Evolutionary conservation across 2,888 invertebrate genomes (phyloP), one percentile per base, ranked within the genome.

Genomic region (Thereva nobilitata): DNA sequence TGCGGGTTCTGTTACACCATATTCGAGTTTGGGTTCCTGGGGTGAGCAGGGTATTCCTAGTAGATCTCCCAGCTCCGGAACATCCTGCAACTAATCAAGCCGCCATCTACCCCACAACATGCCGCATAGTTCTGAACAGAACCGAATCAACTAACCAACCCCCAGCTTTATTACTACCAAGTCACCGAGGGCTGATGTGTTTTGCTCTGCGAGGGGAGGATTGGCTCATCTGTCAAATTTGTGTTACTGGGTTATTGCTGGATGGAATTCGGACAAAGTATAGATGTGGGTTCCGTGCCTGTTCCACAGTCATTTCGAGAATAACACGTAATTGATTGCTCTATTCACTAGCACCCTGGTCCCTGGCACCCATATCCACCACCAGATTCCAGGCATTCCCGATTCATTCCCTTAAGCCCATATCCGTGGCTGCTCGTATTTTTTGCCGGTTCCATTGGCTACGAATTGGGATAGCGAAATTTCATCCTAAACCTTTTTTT

Each of bases 211-310:
- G 45, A 40, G 66, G 44, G 34, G 12, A 44, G 3, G 38, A 45
- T 8, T 34, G 34, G 66, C 52, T 66, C 66, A 66, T 66, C 57
- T 66, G 53, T 66, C 66, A 66, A 66, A 57, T 35, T 66, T 66
- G 57, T 59, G 59, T 66, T 66, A 59, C 53, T 66, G 49, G 66
- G 52, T 66, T 65, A 65, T 47, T 50, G 61, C 61, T 49, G 38
- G 59, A 10, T 38, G 47, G 35, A 49, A 38, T 59, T 49, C 49
- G 38, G 9, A 41, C 50, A 34, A 61, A 38, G 47, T 61, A 50
- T 50, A n/a, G 61, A 41, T n/a, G 35, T 23, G 10, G 47, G 10
- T 41, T 41, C 49, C 50, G 49, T 23, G 4, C 37, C 40, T 7
- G 9, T 10, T 4, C 6, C 53, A 37, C 57, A 45, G 47, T 12